A percentile compares a stretch with the other conserved stretches of the same genome.
phyloP scores from a whole-genome alignment of 1,140 invertebrate genomes.

The Eufriesea mexicana region DNA sequence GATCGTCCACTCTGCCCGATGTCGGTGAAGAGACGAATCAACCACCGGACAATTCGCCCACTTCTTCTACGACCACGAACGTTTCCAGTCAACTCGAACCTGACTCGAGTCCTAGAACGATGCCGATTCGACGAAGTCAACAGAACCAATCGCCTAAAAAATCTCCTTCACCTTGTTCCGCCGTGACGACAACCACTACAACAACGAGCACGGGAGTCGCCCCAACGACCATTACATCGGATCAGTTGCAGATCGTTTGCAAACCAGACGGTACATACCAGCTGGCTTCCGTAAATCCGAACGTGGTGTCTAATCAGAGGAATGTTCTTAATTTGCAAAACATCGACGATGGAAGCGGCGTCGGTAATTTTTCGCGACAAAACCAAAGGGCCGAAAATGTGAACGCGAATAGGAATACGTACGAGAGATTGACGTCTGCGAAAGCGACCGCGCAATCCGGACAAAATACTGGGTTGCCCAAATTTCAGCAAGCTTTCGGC shows the following conservation, averaged over 20 bases:
- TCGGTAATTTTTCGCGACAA: constrained; percentile 67
- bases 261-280: constrained; percentile 79
- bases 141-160: constrained; percentile 76
- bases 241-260: constrained; percentile 77
- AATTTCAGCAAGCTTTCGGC: constrained; percentile 91
- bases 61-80: constrained; percentile 75
- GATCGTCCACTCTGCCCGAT: constrained; percentile 74
- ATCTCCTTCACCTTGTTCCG: constrained; percentile 71
- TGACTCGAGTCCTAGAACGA: constrained; percentile 62
- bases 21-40: constrained; percentile 79
- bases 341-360: constrained; percentile 68
- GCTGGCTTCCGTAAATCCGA: constrained; percentile 72
- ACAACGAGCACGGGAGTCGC: constrained; percentile 25
- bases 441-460: constrained; percentile 72
- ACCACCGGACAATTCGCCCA: constrained; percentile 74
- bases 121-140: constrained; percentile 65
- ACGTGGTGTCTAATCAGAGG: constrained; percentile 67
- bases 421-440: constrained; percentile 66
- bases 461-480: constrained; percentile 85
- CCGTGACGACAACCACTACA: constrained; percentile 45
- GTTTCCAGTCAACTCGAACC: constrained; percentile 76
- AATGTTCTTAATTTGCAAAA: constrained; percentile 75
- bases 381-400: constrained; percentile 34
- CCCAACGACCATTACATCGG: constrained; percentile 67
- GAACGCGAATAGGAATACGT: constrained; percentile 58